Conservation (phyloP, 2,888 invertebrate species). For the Tenthredo mesomela region DNA sequence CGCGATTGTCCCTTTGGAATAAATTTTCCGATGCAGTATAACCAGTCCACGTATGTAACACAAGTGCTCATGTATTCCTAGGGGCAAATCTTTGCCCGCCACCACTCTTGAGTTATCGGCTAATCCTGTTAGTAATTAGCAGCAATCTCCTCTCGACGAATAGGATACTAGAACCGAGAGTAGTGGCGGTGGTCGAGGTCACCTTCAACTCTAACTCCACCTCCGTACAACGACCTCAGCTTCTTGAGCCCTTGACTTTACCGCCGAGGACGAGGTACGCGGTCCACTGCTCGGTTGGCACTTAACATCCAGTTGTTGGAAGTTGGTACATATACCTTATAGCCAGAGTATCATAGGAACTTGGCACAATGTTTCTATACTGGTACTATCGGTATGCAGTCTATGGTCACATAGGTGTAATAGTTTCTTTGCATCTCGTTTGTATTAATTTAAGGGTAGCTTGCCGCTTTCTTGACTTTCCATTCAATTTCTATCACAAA, state of each 20-base stretch:
- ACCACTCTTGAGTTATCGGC: slow-evolving; percentile 46
- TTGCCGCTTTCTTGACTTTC: neutral
- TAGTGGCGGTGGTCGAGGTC: slow-evolving; percentile 4
- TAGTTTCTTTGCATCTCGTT: neutral
- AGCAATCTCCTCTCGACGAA: slow-evolving; percentile 41
- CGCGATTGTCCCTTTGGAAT: slow-evolving; percentile 25
- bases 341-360: slow-evolving; percentile 13
- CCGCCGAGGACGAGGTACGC: slow-evolving; percentile 34
- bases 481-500: neutral
- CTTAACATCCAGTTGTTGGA: slow-evolving; percentile 39
- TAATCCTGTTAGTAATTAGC: slow-evolving; percentile 46
- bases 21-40: slow-evolving; percentile 17
- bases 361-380: neutral
- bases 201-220: slow-evolving; percentile 45
- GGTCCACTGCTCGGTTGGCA: slow-evolving; percentile 28
- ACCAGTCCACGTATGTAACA: slow-evolving; percentile 12
- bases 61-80: slow-evolving; percentile 25
- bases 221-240: slow-evolving; percentile 49
- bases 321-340: neutral
- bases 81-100: slow-evolving; percentile 28
- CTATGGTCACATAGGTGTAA: neutral
- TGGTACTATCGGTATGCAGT: neutral
- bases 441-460: neutral
- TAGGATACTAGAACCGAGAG: slow-evolving; percentile 42
- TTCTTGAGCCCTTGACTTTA: slow-evolving; percentile 37